These are phyloP conservation scores for Corvus moneduloides DNA, from an alignment of 2,113 vertebrate species.

Conservation along the genomic window DNA sequence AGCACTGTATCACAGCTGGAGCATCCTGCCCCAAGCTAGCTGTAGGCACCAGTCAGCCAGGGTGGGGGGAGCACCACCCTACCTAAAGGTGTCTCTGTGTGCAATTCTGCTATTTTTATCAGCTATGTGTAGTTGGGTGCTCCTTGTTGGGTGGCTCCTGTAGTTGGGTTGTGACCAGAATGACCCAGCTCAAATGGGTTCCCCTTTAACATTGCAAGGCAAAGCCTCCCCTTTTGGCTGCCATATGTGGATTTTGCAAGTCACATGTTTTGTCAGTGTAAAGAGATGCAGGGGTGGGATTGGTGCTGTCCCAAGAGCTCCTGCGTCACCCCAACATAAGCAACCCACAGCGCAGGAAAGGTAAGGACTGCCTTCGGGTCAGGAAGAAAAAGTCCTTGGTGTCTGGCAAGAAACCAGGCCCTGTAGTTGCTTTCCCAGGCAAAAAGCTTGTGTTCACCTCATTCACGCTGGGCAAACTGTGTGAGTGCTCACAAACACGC, in stretches of 20 bases:
- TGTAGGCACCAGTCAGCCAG: accelerated
- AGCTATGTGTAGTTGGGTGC: background rate
- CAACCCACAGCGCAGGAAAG: background rate
- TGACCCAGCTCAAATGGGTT: background rate
- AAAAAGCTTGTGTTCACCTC: background rate
- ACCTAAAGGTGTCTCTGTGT: background rate
- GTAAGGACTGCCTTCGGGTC: background rate
- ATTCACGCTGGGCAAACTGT: background rate
- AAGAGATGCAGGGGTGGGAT: too few relatives aligned
- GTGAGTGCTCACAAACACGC: accelerated
- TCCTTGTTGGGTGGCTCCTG: background rate
- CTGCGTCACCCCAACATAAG: accelerated
- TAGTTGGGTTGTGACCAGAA: background rate
- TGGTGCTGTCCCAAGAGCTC: background rate
- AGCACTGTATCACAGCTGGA: background rate
- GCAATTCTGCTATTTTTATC: background rate
- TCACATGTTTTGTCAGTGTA: background rate
- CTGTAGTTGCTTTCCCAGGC: background rate
- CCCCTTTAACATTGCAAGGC: background rate
- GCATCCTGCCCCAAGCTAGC: background rate
- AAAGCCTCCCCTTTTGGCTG: background rate
- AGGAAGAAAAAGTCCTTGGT: background rate
- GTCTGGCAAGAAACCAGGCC: background rate
- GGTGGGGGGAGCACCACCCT: background rate
- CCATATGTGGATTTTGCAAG: background rate